These are phyloP conservation scores for Anseranas semipalmata DNA, from an alignment of 2,113 vertebrate genomes.

Conservation along the genomic window DNA sequence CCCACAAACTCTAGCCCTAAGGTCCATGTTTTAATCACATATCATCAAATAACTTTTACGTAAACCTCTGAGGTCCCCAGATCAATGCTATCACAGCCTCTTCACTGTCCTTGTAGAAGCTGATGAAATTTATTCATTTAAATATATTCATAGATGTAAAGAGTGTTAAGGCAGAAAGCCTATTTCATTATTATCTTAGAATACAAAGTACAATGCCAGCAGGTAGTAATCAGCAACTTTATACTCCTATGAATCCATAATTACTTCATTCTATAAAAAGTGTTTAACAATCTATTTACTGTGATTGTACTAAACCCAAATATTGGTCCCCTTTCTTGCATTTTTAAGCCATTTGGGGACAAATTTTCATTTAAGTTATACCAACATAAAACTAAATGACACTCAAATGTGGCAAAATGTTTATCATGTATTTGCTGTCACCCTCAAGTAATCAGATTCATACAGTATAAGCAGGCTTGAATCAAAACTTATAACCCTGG, in stretches of 20 bases:
- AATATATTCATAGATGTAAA: slow-evolving; percentile 20
- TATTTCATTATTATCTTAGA: slow-evolving; percentile 3
- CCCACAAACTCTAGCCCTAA: accelerated
- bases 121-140: neutral
- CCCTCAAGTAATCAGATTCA: neutral
- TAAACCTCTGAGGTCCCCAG: neutral
- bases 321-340: neutral
- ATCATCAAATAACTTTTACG: neutral
- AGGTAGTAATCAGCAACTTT: slow-evolving; percentile 23
- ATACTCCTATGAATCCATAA: neutral
- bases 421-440: neutral
- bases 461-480: neutral
- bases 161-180: neutral
- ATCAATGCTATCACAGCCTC: neutral
- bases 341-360: neutral
- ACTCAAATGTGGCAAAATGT: neutral
- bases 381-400: neutral
- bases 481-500: neutral
- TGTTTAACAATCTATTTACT: neutral
- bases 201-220: neutral
- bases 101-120: neutral
- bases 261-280: neutral
- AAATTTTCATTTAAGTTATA: neutral
- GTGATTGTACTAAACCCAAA: neutral
- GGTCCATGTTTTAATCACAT: neutral